Conservation (phyloP, 2,113 vertebrate species). For the Polyodon spathula region DNA sequence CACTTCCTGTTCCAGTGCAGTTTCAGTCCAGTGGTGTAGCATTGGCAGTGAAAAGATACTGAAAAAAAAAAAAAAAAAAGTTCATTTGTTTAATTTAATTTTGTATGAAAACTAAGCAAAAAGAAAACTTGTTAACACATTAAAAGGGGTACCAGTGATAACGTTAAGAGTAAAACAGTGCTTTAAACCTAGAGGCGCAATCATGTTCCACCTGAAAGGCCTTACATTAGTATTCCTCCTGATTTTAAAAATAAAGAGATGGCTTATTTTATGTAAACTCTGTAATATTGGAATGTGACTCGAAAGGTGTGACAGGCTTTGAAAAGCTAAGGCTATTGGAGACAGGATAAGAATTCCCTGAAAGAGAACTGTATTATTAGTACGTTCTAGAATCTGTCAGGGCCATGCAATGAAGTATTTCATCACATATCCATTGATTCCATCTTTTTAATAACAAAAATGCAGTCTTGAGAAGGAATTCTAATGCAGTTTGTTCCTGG, state of each 20-base stretch:
- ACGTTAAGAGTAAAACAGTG: too few relatives aligned
- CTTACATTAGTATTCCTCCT: too few relatives aligned
- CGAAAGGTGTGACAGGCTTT: neutral
- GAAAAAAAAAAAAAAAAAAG: too few relatives aligned
- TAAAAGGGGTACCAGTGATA: too few relatives aligned
- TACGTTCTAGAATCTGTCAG: neutral
- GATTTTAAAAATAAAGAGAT: neutral
- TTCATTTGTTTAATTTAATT: too few relatives aligned
- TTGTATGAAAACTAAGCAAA: too few relatives aligned
- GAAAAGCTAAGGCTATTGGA: neutral
- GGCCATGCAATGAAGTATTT: conserved; percentile 1
- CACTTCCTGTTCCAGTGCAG: too few relatives aligned
- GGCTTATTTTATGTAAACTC: conserved; percentile 1
- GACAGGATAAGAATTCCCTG: neutral
- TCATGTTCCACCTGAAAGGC: too few relatives aligned
- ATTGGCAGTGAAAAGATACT: too few relatives aligned
- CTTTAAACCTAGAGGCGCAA: too few relatives aligned
- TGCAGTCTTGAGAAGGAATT: neutral
- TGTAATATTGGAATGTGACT: neutral
- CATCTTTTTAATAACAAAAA: conserved; percentile 7
- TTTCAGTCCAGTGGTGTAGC: too few relatives aligned
- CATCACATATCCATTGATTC: conserved; percentile 3
- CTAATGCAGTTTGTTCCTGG: neutral
- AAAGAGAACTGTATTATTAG: conserved; percentile 2
- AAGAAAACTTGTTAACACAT: too few relatives aligned